A percentile compares a stretch with the other conserved stretches of the same genome.
Conservation (phyloP, 1,140 invertebrate genomes). For the Archivesica marissinica region DNA sequence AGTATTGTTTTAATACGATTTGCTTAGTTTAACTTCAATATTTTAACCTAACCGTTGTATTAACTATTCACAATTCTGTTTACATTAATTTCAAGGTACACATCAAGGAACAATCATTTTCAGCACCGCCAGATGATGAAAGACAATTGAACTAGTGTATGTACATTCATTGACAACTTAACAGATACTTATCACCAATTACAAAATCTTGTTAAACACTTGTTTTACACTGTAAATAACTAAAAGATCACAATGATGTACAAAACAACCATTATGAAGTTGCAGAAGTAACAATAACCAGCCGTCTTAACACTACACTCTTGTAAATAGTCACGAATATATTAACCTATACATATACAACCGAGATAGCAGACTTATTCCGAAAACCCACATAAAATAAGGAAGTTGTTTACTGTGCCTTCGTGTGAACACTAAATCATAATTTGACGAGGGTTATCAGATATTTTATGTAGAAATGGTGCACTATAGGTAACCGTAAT, state of each 20-base stretch:
- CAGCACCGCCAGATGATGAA: too few species aligned
- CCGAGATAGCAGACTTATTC: not conserved
- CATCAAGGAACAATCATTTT: too few species aligned
- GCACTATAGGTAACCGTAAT: not conserved
- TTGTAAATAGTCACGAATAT: too few species aligned
- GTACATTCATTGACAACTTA: not conserved
- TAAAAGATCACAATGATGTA: not conserved
- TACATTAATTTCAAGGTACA: too few species aligned
- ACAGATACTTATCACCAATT: not conserved
- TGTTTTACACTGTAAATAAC: not conserved
- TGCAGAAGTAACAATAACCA: not conserved
- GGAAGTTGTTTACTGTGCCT: not conserved
- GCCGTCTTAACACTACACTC: not conserved
- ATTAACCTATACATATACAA: too few species aligned
- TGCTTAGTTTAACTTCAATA: too few species aligned
- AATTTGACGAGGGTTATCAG: not conserved
- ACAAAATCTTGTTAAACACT: conserved; percentile 12
- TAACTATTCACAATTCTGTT: too few species aligned
- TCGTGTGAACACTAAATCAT: conserved; percentile 8
- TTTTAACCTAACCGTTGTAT: too few species aligned
- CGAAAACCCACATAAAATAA: not conserved
- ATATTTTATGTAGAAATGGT: not conserved
- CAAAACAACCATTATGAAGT: too few species aligned
- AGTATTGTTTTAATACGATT: too few species aligned
- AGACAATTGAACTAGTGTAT: too few species aligned